Percentiles rank a stretch among this genome's conserved stretches.
Evolutionary conservation across 1,140 invertebrate genomes (phyloP).

Genomic region (Piezodorus guildinii): DNA sequence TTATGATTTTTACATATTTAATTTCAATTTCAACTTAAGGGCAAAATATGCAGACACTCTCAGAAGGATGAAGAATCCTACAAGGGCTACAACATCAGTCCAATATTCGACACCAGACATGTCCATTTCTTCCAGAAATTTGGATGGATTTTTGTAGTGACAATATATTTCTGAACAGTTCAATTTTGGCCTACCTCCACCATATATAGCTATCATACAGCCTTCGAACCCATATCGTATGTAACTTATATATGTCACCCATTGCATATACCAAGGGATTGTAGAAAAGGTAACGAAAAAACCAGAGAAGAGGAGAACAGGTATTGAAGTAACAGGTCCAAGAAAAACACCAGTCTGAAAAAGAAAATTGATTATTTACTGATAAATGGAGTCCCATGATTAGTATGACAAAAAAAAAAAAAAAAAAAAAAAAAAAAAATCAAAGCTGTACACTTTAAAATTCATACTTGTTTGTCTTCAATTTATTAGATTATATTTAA

Average conservation of each 20-base stretch:
- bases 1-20: constrained; percentile 27
- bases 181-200: constrained; percentile 55
- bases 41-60: constrained; percentile 78
- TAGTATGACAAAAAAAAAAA: too few relatives aligned
- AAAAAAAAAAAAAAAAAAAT: too few relatives aligned
- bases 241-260: constrained; percentile 83
- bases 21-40: constrained; percentile 62
- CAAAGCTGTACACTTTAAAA: too few relatives aligned
- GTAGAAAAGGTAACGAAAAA: constrained; percentile 83
- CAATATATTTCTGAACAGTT: constrained; percentile 63
- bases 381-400: too few relatives aligned
- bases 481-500: too few relatives aligned
- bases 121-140: constrained; percentile 73
- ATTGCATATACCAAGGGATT: constrained; percentile 68
- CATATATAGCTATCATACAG: constrained; percentile 62
- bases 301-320: constrained; percentile 74
- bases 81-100: constrained; percentile 68
- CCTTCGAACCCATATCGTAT: constrained; percentile 74
- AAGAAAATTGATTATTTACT: background rate
- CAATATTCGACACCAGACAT: constrained; percentile 56
- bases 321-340: constrained; percentile 58
- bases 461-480: too few relatives aligned
- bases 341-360: constrained; percentile 83
- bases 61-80: constrained; percentile 67
- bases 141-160: constrained; percentile 59